Evolutionary conservation across 2,113 vertebrate genomes (phyloP), one percentile per base, ranked within the genome.

Genomic region (Eclectus roratus): DNA sequence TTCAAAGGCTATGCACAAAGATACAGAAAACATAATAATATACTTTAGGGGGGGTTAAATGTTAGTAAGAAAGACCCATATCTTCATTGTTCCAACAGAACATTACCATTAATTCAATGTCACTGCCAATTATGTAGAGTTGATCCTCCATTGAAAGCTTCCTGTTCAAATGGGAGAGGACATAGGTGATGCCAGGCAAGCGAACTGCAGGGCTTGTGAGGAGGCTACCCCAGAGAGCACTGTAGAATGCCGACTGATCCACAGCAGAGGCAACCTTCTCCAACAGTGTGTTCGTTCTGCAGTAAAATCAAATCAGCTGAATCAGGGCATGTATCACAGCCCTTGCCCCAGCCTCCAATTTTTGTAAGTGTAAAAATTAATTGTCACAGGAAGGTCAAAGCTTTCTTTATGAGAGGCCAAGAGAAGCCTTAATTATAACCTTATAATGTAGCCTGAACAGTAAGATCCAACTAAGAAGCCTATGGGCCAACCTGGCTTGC

Each of bases 91-190:
- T 71, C 47, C 65, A 93, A 19, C 35, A 93, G 81, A 78, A 68
- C 31, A 50, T 83, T 98, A 99, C 99, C 99, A 99, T 99, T 95
- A 99, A 98, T 82, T 99, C 99, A 69, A 99, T 99, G 97, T 99
- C 99, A 86, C 98, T 99, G 97, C 99, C 99, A 70, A 99, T 99
- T 94, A 99, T 98, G 79, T 99, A 99, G 66, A 99, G 99, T 69
- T 99, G 99, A 94, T 99, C 99, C 97, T 99, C 99, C 99, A 99
- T 99, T 47, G 99, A 99, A 70, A 99, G 99, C 94, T 99, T 99
- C 83, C 99, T 98, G 94, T 99, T 99, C 89, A 99, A 97, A 95
- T 99, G 99, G 93, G 99, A 98, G 37, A 99, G 99, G 79, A 99
- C 99, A 5, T 99, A 99, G 21, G 99, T 98, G 95, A 99, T 99